These are phyloP conservation scores for Zaprionus ornatus DNA, from an alignment of 1,140 invertebrate species.

Conservation along the genomic window DNA sequence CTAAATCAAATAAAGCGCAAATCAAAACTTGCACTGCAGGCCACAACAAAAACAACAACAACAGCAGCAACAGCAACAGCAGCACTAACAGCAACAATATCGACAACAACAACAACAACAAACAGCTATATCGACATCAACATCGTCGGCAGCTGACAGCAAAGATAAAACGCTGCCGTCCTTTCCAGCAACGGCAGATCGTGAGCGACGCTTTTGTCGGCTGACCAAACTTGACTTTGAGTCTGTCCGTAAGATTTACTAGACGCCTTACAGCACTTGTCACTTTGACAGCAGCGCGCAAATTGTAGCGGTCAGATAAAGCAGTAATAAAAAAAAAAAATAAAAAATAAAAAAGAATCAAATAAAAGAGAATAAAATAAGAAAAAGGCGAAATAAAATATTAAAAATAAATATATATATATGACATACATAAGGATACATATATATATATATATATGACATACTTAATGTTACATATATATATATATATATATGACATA, in stretches of 20 bases:
- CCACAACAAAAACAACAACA: constrained; percentile 16
- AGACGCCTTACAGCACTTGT: constrained; percentile 65
- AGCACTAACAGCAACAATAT: background rate
- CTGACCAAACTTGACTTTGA: constrained; percentile 65
- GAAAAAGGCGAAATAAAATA: background rate
- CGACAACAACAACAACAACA: constrained; percentile 13
- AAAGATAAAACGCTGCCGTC: constrained; percentile 52
- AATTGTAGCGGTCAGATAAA: constrained; percentile 41
- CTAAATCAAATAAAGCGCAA: constrained; percentile 65
- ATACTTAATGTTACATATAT: background rate
- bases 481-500: background rate
- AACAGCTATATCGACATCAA: background rate
- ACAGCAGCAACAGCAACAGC: background rate
- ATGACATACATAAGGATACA: background rate
- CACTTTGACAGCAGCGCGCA: constrained; percentile 53
- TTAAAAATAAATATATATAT: background rate
- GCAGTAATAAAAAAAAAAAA: background rate
- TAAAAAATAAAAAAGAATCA: background rate
- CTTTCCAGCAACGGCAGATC: constrained; percentile 22
- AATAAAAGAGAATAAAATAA: background rate
- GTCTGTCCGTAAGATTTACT: constrained; percentile 33
- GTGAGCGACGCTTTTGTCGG: constrained; percentile 46
- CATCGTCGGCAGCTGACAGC: constrained; percentile 9
- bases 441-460: background rate
- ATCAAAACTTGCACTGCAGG: constrained; percentile 55